phyloP scores from a whole-genome alignment of 2,797 vertebrate genomes.

The Typhlichthys eigenmanni region DNA sequence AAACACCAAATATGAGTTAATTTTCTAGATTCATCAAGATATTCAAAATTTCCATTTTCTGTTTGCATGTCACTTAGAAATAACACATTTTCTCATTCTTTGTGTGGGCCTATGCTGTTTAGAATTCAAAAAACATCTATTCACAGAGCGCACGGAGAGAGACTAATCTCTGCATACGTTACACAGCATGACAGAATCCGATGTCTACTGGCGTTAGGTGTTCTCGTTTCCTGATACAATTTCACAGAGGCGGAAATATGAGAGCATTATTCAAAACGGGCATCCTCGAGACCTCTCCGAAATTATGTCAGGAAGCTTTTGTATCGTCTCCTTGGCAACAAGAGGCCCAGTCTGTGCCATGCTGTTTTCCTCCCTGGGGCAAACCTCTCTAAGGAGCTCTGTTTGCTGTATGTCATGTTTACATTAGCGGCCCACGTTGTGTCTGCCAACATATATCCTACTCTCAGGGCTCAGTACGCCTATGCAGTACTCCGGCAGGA shows the following conservation, averaged over 20 bases:
- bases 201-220: neutral
- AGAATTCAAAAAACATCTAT: neutral
- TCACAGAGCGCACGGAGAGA: neutral
- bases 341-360: conserved; percentile 35
- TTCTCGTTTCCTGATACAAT: neutral
- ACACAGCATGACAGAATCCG: neutral
- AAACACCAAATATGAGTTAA: no score
- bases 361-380: conserved; percentile 28
- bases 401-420: conserved; percentile 51
- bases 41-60: no score
- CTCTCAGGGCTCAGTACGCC: neutral
- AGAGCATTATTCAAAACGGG: conserved; percentile 20
- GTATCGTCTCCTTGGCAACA: conserved; percentile 58
- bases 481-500: conserved; percentile 1
- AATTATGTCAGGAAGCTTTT: conserved; percentile 51
- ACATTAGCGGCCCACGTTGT: conserved; percentile 34
- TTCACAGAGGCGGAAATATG: neutral
- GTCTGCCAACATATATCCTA: conserved; percentile 32
- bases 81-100: no score
- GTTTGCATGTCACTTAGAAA: no score
- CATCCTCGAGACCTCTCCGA: conserved; percentile 44
- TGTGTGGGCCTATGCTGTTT: no score
- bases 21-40: no score
- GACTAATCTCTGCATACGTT: neutral
- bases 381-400: conserved; percentile 37